Evolutionary conservation across 2,113 vertebrate species (phyloP).

Genomic region (Miniopterus natalensis): DNA sequence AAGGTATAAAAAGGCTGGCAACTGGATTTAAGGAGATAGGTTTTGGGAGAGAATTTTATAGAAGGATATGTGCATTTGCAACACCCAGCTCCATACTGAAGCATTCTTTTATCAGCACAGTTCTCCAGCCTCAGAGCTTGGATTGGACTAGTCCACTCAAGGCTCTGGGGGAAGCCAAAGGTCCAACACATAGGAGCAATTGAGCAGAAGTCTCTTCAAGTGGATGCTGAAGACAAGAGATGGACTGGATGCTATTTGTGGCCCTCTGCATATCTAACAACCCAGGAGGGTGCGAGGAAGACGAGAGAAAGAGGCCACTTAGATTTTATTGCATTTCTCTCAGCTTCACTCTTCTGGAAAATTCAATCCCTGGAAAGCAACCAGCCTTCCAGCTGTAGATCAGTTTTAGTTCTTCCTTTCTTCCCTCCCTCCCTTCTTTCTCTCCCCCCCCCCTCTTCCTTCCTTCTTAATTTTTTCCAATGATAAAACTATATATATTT

Average conservation of each 20-base stretch:
- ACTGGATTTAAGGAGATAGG: not conserved
- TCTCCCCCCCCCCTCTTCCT: not conserved
- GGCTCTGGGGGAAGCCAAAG: not conserved
- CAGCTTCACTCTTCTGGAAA: not conserved
- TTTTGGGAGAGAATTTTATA: not conserved
- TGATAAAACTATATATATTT: not conserved
- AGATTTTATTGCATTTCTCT: not conserved
- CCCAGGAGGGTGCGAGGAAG: not conserved
- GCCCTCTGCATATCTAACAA: not conserved
- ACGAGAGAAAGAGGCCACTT: not conserved
- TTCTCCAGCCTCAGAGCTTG: not conserved
- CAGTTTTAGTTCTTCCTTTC: not conserved
- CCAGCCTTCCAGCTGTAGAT: not conserved
- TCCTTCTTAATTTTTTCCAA: not conserved
- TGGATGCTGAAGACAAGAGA: not conserved
- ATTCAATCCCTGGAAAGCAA: not conserved
- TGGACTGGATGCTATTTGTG: not conserved
- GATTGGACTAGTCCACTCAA: not conserved
- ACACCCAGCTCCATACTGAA: not conserved
- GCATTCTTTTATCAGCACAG: not conserved
- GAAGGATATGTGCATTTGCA: not conserved
- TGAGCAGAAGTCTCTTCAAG: not conserved
- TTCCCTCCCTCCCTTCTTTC: not conserved
- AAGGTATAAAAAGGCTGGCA: not conserved
- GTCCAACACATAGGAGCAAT: not conserved